phyloP scores from a whole-genome alignment of 2,888 invertebrate genomes.

The Cistogaster globosa region DNA sequence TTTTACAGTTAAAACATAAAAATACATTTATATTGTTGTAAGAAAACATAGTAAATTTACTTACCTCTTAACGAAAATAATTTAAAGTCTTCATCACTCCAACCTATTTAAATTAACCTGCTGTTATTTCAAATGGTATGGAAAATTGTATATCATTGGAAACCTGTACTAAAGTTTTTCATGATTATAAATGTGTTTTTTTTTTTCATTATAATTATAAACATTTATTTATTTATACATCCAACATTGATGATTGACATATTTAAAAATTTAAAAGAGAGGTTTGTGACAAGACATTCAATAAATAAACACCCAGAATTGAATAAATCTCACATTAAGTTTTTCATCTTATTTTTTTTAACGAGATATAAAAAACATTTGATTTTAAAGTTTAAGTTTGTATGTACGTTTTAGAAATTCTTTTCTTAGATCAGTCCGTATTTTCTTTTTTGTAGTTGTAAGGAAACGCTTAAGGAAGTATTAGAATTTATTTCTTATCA shows the following conservation, averaged over 20 bases:
- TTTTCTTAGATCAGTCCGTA: conserved; percentile 28
- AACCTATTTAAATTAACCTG: conserved; percentile 35
- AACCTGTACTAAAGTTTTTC: conserved; percentile 64
- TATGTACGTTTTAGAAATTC: conserved; percentile 29
- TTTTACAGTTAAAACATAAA: conserved; percentile 19
- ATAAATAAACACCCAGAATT: conserved; percentile 66
- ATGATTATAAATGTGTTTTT: conserved; percentile 23
- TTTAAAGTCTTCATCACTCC: conserved; percentile 37
- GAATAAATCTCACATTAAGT: conserved; percentile 41
- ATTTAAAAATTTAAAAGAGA: conserved; percentile 27
- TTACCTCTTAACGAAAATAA: conserved; percentile 59
- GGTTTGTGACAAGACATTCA: conserved; percentile 55
- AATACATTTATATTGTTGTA: conserved; percentile 15
- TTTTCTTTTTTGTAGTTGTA: conserved; percentile 2
- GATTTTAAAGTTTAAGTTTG: conserved; percentile 19
- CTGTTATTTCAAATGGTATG: conserved; percentile 52
- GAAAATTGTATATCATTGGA: conserved; percentile 61
- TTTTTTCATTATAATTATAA: conserved; percentile 54
- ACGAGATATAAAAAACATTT: neutral
- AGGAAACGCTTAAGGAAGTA: conserved; percentile 18
- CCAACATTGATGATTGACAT: conserved; percentile 52
- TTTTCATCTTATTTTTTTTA: conserved; percentile 10
- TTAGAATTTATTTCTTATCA: too few relatives aligned
- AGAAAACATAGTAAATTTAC: conserved; percentile 54
- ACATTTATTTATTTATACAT: conserved; percentile 61